phyloP scores from a whole-genome alignment of 1,140 invertebrate genomes.

The Orius insidiosus region DNA sequence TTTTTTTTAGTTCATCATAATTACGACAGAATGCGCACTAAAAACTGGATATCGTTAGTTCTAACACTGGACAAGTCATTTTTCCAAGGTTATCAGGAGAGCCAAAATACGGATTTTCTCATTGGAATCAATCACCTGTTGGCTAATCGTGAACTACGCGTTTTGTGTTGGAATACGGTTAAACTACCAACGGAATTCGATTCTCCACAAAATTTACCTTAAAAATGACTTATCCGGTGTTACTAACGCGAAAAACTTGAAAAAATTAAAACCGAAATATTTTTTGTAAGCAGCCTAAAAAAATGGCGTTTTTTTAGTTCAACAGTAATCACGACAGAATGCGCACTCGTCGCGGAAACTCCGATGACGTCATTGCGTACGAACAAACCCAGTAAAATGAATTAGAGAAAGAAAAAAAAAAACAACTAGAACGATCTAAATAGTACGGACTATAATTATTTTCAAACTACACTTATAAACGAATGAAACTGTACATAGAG shows the following conservation, averaged over 20 bases:
- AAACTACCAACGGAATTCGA: too few species aligned
- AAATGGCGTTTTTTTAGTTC: slow-evolving; percentile 1
- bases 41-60: too few species aligned
- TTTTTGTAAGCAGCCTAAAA: neutral
- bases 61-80: too few species aligned
- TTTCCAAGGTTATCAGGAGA: too few species aligned
- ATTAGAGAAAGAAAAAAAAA: neutral
- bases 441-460: slow-evolving; percentile 5
- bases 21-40: neutral
- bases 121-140: too few species aligned
- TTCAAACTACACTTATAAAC: slow-evolving; percentile 7
- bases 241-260: neutral
- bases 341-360: too few species aligned
- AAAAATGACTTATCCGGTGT: too few species aligned
- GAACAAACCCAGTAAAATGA: neutral
- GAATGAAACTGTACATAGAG: slow-evolving; percentile 15
- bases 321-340: too few species aligned
- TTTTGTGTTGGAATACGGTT: too few species aligned
- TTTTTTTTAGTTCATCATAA: neutral
- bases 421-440: slow-evolving; percentile 8
- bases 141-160: too few species aligned
- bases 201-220: too few species aligned
- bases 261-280: neutral
- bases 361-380: neutral
- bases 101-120: too few species aligned